Base-by-base conservation (phyloP, 2,888 invertebrate species). In the Oligia fasciuncula region DNA sequence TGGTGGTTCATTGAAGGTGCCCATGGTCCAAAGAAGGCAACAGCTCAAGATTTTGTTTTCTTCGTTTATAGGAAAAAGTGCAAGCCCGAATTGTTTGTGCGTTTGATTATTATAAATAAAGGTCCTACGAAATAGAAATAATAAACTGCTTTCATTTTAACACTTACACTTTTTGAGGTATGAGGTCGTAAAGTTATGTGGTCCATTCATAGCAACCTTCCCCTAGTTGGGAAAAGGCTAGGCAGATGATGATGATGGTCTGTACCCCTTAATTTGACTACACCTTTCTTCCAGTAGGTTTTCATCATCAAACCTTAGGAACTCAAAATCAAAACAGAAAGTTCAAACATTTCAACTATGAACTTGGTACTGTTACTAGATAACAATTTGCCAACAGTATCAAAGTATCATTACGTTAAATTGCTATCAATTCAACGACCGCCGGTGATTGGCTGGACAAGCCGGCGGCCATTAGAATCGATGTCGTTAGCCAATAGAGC, bases 371-470 rank as follows among this genome's bases (percentile, higher is more conserved):
- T 43, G 63, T 51, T 70, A 76, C 74, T 14, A 84, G 76, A 75
- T 87, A 77, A 87, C 80, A 87, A 85, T 85, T 84, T 77, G 66
- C 80, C 66, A 85, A 77, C 87, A 63, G 67, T 87, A 57, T 87
- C 84, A 84, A 79, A 79, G 83, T 81, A 81, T 85, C 76, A 90
- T 89, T 90, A 87, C 86, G 77, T 77, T 89, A 90, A 91, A 92
- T 92, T 91, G 90, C 83, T 76, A 86, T 87, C 89, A 90, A 91
- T 91, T 91, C 84, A 83, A 78, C 76, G 80, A 77, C 66, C 74
- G 75, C 51, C 72, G 49, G 70, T 65, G 81, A 92, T 91, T 91
- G 91, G 91, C 57, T 76, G 51, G 40, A 46, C 72, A 6, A 66
- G 3, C 65, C 57, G 46, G 72, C 70, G 54, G 68, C 76, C 77